phyloP scores from a whole-genome alignment of 2,888 invertebrate genomes.

The Drosophila parthenogenetica region DNA sequence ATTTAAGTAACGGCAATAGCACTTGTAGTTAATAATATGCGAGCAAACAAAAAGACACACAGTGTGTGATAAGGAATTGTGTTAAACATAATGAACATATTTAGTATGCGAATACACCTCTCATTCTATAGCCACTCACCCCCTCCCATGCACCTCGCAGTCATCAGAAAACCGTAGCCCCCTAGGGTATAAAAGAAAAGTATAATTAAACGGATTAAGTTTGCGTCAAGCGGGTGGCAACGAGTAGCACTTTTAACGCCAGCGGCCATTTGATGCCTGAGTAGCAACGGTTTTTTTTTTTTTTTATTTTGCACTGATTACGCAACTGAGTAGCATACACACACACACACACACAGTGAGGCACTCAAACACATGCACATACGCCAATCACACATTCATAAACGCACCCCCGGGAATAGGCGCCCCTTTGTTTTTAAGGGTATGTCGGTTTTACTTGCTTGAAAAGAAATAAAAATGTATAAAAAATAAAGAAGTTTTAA shows the following conservation, averaged over 20 bases:
- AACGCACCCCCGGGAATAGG: constrained; percentile 52
- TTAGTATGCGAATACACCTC: constrained; percentile 3
- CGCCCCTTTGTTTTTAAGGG: constrained; percentile 27
- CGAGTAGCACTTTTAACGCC: constrained; percentile 62
- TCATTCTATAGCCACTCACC: neutral
- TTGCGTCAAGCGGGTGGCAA: constrained; percentile 55
- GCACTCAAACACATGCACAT: constrained; percentile 16
- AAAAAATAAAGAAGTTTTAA: neutral
- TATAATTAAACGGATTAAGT: constrained; percentile 65
- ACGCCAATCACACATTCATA: constrained; percentile 47
- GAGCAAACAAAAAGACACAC: neutral
- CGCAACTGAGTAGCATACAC: constrained; percentile 37
- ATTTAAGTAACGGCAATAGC: no score
- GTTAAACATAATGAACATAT: constrained; percentile 20
- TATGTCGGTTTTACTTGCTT: constrained; percentile 26
- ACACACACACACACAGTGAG: constrained; percentile 15
- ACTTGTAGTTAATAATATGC: neutral
- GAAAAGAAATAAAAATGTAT: constrained; percentile 5
- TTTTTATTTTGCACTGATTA: constrained; percentile 46
- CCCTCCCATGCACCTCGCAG: neutral
- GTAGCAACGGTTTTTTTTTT: constrained; percentile 34
- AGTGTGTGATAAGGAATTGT: constrained; percentile 5
- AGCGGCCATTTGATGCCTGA: constrained; percentile 63
- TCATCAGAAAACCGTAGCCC: neutral
- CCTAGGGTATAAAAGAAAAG: constrained; percentile 25